Evolutionary conservation across 1,140 invertebrate species (phyloP).

Genomic region (Glossosoma conforme): DNA sequence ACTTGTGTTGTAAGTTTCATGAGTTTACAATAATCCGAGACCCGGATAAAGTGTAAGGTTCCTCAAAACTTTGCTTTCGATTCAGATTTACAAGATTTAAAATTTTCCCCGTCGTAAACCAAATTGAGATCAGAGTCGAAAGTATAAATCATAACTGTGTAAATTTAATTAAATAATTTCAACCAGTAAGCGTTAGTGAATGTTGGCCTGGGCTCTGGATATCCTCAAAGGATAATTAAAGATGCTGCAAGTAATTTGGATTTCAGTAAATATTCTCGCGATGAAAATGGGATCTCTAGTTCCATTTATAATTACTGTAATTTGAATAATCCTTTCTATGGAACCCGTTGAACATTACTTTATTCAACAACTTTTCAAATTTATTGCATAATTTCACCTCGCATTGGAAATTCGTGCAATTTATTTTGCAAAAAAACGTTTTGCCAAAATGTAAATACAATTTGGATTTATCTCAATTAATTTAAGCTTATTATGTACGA

Average conservation of each 20-base stretch:
- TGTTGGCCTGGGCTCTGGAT: conserved; percentile 18
- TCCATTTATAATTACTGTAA: conserved; percentile 19
- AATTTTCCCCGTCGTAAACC: conserved; percentile 24
- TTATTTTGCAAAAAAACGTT: too few species aligned
- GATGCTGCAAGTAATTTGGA: conserved; percentile 28
- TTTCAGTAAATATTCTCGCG: conserved; percentile 27
- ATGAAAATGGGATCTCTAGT: conserved; percentile 8
- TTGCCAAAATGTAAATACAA: too few species aligned
- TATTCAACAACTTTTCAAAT: not conserved
- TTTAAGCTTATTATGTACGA: too few species aligned
- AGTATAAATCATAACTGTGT: conserved; percentile 31
- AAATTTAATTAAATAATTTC: conserved; percentile 33
- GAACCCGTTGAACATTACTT: not conserved
- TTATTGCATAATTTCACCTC: too few species aligned
- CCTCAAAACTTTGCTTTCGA: too few species aligned
- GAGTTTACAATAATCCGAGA: too few species aligned
- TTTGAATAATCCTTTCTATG: conserved; percentile 7
- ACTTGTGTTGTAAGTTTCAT: too few species aligned
- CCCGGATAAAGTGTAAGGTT: too few species aligned
- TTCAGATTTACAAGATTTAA: too few species aligned
- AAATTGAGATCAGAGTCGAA: conserved; percentile 21
- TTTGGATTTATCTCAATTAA: too few species aligned
- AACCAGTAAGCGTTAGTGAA: conserved; percentile 30
- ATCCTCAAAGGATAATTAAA: conserved; percentile 28
- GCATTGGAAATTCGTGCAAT: too few species aligned